phyloP scores from a whole-genome alignment of 92 coral and sea anemone species.

The Bergia puertoricense region DNA sequence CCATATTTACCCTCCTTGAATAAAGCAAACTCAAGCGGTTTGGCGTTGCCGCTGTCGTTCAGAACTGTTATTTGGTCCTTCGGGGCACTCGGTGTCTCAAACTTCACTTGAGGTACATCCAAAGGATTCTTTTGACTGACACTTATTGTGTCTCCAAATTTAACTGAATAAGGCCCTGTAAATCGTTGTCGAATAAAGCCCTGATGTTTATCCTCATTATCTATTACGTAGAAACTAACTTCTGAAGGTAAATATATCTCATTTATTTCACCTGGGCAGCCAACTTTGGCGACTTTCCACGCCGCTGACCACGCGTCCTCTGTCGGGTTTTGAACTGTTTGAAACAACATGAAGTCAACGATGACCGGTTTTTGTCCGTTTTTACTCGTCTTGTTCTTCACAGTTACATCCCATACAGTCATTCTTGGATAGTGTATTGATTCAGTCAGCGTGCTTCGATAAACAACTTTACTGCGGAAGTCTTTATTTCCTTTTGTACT shows the following conservation, averaged over 20 bases:
- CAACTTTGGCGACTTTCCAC: constrained; percentile 9
- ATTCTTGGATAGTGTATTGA: background rate
- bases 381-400: constrained; percentile 9
- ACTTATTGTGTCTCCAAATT: background rate
- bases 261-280: background rate
- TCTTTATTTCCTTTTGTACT: background rate
- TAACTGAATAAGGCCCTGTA: background rate
- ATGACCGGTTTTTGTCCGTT: background rate
- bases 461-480: background rate
- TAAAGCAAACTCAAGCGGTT: constrained; percentile 13
- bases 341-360: constrained; percentile 12
- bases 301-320: constrained; percentile 6
- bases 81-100: background rate
- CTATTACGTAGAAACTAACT: constrained; percentile 13
- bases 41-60: constrained; percentile 15
- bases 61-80: background rate
- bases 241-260: background rate
- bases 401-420: background rate
- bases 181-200: too few relatives aligned
- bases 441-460: too few relatives aligned
- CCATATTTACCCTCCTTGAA: background rate
- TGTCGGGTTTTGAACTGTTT: background rate
- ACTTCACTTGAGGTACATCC: background rate
- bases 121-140: background rate
- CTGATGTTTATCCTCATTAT: background rate